phyloP scores from a whole-genome alignment of 2,113 vertebrate species.

The Myrmecophaga tridactyla region DNA sequence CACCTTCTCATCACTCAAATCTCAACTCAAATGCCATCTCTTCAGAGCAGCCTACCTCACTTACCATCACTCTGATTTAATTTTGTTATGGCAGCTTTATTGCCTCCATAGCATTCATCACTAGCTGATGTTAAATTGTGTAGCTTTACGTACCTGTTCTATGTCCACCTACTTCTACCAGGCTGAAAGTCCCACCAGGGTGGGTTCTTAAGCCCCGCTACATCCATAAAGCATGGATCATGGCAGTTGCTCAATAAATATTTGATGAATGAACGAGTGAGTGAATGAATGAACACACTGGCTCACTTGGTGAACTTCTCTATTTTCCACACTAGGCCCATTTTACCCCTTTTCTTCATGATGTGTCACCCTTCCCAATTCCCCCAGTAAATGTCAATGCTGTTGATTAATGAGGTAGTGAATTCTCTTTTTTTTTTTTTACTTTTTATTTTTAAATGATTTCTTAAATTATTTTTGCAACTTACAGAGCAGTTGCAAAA shows the following conservation, averaged over 20 bases:
- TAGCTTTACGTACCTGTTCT: neutral
- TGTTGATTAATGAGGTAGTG: neutral
- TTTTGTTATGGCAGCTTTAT: neutral
- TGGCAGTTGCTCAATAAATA: neutral
- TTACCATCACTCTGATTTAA: neutral
- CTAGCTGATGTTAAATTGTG: fast-evolving
- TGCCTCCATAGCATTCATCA: neutral
- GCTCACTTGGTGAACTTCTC: neutral
- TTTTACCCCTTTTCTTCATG: neutral
- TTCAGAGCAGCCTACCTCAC: neutral
- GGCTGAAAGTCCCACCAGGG: neutral
- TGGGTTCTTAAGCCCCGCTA: neutral
- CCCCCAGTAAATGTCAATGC: neutral
- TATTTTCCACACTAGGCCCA: neutral
- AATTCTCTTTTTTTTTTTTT: neutral
- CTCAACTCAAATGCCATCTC: no score
- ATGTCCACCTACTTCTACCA: neutral
- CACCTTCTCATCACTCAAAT: neutral
- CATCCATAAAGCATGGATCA: neutral
- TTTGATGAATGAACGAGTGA: neutral
- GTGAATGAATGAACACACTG: neutral
- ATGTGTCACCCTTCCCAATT: neutral
- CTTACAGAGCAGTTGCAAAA: no score
- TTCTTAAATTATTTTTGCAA: no score
- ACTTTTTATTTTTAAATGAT: no score